Conservation (phyloP, 64 coral and sea anemone species). For the Platygyra sinensis region DNA sequence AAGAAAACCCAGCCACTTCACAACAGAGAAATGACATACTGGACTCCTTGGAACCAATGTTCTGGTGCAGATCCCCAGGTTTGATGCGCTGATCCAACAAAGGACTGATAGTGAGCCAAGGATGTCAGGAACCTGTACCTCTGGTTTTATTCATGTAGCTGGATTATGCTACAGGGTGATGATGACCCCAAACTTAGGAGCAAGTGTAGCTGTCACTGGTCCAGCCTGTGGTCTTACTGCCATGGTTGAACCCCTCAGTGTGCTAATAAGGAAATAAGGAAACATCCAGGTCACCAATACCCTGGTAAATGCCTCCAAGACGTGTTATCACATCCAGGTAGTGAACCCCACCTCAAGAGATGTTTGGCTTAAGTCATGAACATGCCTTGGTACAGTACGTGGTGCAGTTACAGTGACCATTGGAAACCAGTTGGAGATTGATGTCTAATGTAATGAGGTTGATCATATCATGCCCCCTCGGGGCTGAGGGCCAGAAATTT, state of each 20-base stretch:
- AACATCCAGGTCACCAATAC: slow-evolving; percentile 56
- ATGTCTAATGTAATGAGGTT: slow-evolving; percentile 26
- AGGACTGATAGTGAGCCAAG: neutral
- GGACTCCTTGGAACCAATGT: slow-evolving; percentile 61
- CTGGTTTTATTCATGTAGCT: slow-evolving; percentile 35
- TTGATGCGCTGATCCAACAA: neutral
- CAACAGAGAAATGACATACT: slow-evolving; percentile 9
- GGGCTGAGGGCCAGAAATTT: neutral
- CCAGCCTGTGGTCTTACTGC: slow-evolving; percentile 47
- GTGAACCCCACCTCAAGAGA: slow-evolving; percentile 22
- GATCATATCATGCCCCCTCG: slow-evolving; percentile 14
- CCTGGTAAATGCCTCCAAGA: slow-evolving; percentile 45
- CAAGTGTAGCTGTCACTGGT: slow-evolving; percentile 23
- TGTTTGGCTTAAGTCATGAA: slow-evolving; percentile 61
- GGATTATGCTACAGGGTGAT: slow-evolving; percentile 8
- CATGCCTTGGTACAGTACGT: slow-evolving; percentile 35
- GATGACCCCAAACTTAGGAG: slow-evolving; percentile 15
- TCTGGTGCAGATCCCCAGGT: slow-evolving; percentile 41
- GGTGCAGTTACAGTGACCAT: slow-evolving; percentile 6
- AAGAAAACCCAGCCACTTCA: slow-evolving; percentile 60
- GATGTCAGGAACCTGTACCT: neutral
- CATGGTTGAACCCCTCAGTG: slow-evolving; percentile 30
- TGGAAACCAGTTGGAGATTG: slow-evolving; percentile 22
- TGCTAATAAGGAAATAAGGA: slow-evolving; percentile 49
- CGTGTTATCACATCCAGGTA: slow-evolving; percentile 35